Percentiles rank a stretch among this genome's conserved stretches.
phyloP scores from a whole-genome alignment of 2,888 invertebrate genomes.

The Apamea monoglypha region DNA sequence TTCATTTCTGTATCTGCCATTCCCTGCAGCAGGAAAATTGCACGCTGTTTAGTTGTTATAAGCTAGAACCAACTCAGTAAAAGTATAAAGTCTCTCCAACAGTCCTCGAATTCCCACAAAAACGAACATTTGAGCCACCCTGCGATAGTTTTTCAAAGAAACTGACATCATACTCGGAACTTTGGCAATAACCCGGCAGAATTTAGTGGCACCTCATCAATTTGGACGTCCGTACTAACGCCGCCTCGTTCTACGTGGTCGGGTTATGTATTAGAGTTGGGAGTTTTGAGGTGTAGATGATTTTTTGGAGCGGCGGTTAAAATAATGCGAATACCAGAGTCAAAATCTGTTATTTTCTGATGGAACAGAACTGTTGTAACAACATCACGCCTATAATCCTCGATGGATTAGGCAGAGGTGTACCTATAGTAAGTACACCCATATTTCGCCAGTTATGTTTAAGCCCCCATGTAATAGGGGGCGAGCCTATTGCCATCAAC shows the following conservation, averaged over 20 bases:
- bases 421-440: not conserved
- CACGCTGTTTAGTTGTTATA: not conserved
- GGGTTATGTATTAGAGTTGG: conserved; percentile 65
- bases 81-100: conserved; percentile 15
- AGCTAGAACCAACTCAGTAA: not conserved
- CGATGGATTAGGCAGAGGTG: not conserved
- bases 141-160: conserved; percentile 63
- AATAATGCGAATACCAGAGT: not conserved
- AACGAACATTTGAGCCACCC: conserved; percentile 32
- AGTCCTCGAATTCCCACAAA: conserved; percentile 37
- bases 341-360: not conserved
- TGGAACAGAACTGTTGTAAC: not conserved
- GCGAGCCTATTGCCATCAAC: not conserved
- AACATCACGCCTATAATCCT: not conserved
- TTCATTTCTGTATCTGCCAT: not conserved
- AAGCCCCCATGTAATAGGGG: not conserved
- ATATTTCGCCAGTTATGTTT: not conserved
- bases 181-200: conserved; percentile 64
- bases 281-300: conserved; percentile 21
- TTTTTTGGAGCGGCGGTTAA: conserved; percentile 17
- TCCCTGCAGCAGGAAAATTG: not conserved
- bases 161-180: conserved; percentile 58
- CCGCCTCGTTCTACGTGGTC: conserved; percentile 59
- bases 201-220: conserved; percentile 68
- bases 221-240: conserved; percentile 53